phyloP scores from a whole-genome alignment of 2,797 vertebrate genomes.

The Botia almorhae region DNA sequence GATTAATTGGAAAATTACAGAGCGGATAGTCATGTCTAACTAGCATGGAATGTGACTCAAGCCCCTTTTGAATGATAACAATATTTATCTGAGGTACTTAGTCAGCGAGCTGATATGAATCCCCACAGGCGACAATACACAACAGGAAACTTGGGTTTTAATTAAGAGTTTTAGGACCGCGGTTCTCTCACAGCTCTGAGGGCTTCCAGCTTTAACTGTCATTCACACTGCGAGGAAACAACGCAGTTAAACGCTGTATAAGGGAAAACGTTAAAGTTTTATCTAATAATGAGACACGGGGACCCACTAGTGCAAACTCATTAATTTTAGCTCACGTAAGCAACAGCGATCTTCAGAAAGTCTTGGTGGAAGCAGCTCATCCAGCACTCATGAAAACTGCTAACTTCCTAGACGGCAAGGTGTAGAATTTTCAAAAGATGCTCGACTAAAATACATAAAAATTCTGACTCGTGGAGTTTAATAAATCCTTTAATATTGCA shows the following conservation, averaged over 20 bases:
- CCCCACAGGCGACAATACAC: constrained; percentile 9
- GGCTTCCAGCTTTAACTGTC: neutral
- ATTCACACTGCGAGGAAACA: neutral
- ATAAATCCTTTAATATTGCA: neutral
- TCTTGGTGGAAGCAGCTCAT: neutral
- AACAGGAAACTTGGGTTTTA: constrained; percentile 42
- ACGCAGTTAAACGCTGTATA: neutral
- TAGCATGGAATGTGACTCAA: constrained; percentile 41
- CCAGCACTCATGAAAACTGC: neutral
- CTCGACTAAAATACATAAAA: neutral
- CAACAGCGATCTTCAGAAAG: neutral
- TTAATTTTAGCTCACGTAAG: neutral
- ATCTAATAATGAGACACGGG: neutral
- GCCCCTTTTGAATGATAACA: constrained; percentile 53
- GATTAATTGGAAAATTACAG: constrained; percentile 37
- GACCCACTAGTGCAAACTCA: neutral
- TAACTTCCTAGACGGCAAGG: neutral
- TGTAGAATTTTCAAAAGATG: neutral
- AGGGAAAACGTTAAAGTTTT: neutral
- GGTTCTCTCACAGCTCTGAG: neutral
- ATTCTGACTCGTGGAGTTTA: neutral
- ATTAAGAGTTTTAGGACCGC: constrained; percentile 41
- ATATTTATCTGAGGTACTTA: constrained; percentile 57
- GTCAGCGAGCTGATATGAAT: constrained; percentile 47
- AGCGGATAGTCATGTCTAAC: constrained; percentile 47